Percentiles rank a stretch among this genome's conserved stretches.
phyloP scores from a whole-genome alignment of 2,888 invertebrate genomes.

The Prosapia bicincta region DNA sequence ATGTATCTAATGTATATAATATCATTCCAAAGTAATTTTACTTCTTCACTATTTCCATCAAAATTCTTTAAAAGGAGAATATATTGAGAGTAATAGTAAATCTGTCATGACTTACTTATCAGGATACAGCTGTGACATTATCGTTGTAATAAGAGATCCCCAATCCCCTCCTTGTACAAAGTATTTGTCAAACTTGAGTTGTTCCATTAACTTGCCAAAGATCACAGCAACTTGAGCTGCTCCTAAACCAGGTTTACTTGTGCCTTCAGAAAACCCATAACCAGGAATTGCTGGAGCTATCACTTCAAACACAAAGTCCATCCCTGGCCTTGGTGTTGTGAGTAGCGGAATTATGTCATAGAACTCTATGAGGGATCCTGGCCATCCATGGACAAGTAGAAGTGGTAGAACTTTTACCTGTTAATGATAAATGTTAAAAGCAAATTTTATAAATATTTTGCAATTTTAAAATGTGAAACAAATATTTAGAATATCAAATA shows the following conservation, averaged over 20 bases:
- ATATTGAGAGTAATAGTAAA: too few relatives aligned
- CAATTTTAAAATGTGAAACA: too few relatives aligned
- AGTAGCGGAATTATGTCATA: constrained; percentile 68
- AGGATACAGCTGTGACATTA: constrained; percentile 63
- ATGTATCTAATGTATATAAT: too few relatives aligned
- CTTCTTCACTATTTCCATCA: too few relatives aligned
- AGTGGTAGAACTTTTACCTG: constrained; percentile 56
- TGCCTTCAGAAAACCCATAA: constrained; percentile 63
- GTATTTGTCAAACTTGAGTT: constrained; percentile 63
- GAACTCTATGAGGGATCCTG: constrained; percentile 77
- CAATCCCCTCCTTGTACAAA: constrained; percentile 80
- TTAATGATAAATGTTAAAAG: too few relatives aligned
- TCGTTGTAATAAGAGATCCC: constrained; percentile 63
- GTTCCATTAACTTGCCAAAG: constrained; percentile 64
- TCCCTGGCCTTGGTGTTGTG: constrained; percentile 50
- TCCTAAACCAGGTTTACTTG: constrained; percentile 60
- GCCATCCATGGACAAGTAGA: constrained; percentile 81
- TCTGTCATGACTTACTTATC: constrained; percentile 47
- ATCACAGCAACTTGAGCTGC: constrained; percentile 55
- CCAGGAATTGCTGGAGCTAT: constrained; percentile 66
- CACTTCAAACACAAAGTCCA: constrained; percentile 62
- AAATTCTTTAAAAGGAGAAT: too few relatives aligned
- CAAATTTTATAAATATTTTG: too few relatives aligned
- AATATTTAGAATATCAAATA: too few relatives aligned
- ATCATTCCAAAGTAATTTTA: too few relatives aligned